Conservation (phyloP, 2,888 invertebrate species). For the Limnephilus auricula region DNA sequence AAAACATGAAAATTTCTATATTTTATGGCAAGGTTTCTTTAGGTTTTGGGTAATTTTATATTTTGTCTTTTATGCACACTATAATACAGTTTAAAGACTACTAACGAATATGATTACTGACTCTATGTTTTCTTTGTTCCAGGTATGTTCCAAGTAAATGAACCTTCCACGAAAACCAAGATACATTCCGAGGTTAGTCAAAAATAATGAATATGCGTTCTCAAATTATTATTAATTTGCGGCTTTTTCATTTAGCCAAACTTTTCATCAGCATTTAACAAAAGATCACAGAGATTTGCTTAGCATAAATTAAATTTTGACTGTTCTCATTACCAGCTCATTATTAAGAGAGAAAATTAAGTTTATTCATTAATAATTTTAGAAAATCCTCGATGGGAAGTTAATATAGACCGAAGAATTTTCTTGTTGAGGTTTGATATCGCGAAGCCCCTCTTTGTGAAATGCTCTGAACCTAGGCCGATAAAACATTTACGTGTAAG, state of each 20-base stretch:
- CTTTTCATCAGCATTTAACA: constrained; percentile 42
- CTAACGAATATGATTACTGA: neutral
- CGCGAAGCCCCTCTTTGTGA: neutral
- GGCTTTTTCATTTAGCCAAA: constrained; percentile 41
- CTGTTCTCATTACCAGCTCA: constrained; percentile 54
- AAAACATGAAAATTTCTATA: too few species aligned
- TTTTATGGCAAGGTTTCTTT: too few species aligned
- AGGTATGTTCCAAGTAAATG: constrained; percentile 45
- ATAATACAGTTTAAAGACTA: too few species aligned
- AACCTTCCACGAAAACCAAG: neutral
- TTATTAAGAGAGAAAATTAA: constrained; percentile 52
- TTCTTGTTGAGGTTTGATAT: constrained; percentile 33
- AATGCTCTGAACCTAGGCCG: neutral
- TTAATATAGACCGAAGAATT: neutral
- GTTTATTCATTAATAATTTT: constrained; percentile 32
- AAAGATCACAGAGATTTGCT: constrained; percentile 54
- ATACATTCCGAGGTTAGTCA: constrained; percentile 24
- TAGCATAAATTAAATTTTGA: constrained; percentile 53
- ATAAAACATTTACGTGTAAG: constrained; percentile 17
- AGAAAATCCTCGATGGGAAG: neutral
- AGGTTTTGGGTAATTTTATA: too few species aligned
- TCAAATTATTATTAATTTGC: constrained; percentile 15
- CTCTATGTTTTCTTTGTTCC: constrained; percentile 33
- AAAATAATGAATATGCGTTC: constrained; percentile 35
- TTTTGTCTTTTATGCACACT: too few species aligned